Conservation (phyloP, 2,113 vertebrate genomes). For the Sturnira hondurensis region DNA sequence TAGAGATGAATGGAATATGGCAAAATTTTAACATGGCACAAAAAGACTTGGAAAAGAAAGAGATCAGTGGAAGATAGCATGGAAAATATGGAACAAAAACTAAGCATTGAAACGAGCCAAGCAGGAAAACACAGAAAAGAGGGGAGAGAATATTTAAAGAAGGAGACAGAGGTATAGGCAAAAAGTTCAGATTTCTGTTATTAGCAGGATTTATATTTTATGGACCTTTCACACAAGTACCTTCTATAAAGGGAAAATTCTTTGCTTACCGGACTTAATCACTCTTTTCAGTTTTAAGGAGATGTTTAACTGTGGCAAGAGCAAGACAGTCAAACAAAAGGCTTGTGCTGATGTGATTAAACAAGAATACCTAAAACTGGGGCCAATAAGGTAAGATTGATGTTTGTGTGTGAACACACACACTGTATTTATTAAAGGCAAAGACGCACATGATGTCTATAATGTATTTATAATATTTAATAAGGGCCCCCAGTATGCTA, state of each 20-base stretch:
- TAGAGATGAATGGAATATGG: neutral
- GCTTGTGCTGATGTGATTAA: conserved; percentile 83
- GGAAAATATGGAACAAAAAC: neutral
- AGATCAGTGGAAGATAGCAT: neutral
- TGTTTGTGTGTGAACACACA: neutral
- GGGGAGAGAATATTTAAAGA: neutral
- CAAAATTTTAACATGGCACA: neutral
- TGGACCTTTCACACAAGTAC: neutral
- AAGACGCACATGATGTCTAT: neutral
- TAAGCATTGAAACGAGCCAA: neutral
- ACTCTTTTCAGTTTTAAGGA: conserved; percentile 83
- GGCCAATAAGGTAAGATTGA: conserved; percentile 82
- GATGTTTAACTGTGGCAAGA: conserved; percentile 81
- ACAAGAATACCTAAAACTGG: conserved; percentile 87
- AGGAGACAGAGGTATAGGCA: rapidly evolving
- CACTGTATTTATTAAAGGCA: neutral
- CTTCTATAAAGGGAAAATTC: neutral
- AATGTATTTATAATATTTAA: neutral
- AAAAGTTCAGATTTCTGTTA: neutral
- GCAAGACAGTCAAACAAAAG: conserved; percentile 80
- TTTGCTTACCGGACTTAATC: neutral
- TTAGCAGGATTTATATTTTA: neutral
- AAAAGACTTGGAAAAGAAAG: neutral
- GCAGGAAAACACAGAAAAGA: neutral
- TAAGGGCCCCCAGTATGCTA: neutral